phyloP scores from a whole-genome alignment of 2,888 invertebrate genomes.

The Megastigmus dorsalis region DNA sequence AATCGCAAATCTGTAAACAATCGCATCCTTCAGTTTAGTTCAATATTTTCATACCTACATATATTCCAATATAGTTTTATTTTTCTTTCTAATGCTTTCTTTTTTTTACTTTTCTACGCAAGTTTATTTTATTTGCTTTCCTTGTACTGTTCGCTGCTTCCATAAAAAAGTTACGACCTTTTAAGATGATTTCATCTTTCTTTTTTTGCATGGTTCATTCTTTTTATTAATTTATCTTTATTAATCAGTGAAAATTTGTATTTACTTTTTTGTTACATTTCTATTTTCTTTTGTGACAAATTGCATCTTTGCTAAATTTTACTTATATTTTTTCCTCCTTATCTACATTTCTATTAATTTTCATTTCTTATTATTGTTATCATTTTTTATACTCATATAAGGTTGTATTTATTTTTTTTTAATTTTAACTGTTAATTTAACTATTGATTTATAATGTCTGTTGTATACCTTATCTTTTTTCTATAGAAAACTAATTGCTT shows the following conservation, averaged over 20 bases:
- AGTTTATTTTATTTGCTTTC: constrained; percentile 7
- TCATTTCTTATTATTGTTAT: background rate
- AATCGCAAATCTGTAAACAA: background rate
- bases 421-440: too few relatives aligned
- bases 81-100: constrained; percentile 15
- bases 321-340: too few relatives aligned
- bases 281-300: too few relatives aligned
- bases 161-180: background rate
- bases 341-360: background rate
- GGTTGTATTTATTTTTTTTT: too few relatives aligned
- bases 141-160: background rate
- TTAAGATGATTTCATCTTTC: constrained; percentile 8
- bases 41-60: background rate
- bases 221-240: constrained; percentile 12
- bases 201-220: background rate
- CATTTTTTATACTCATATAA: too few relatives aligned
- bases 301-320: too few relatives aligned
- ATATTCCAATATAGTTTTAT: constrained; percentile 1
- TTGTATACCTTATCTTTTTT: too few relatives aligned
- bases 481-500: too few relatives aligned
- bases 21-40: background rate
- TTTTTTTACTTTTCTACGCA: background rate
- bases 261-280: background rate
- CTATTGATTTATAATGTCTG: too few relatives aligned
- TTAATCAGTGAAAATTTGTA: background rate